phyloP scores from a whole-genome alignment of 1,140 invertebrate species.

The Drosophila pseudoobscura region DNA sequence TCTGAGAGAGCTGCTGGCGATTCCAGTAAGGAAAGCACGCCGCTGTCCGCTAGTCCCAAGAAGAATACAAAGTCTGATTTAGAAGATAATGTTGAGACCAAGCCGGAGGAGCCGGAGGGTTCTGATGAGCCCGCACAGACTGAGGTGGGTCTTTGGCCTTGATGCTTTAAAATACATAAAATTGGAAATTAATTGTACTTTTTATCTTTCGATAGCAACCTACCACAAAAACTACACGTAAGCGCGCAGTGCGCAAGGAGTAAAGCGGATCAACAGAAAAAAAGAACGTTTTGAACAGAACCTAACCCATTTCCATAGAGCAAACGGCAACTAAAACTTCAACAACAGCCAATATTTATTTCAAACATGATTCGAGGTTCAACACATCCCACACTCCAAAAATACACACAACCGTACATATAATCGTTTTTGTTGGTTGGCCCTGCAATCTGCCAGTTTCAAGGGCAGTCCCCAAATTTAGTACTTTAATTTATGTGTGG shows the following conservation, averaged over 20 bases:
- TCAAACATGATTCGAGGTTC: constrained; percentile 20
- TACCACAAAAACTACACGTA: constrained; percentile 63
- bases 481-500: constrained; percentile 51
- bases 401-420: constrained; percentile 37
- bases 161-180: not conserved
- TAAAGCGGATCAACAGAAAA: constrained; percentile 24
- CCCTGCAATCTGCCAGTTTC: constrained; percentile 16
- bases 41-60: constrained; percentile 68
- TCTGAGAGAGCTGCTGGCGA: constrained; percentile 38
- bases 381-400: constrained; percentile 15
- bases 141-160: constrained; percentile 44
- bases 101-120: constrained; percentile 36
- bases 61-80: constrained; percentile 77
- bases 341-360: constrained; percentile 16
- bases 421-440: constrained; percentile 9
- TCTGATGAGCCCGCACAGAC: constrained; percentile 61
- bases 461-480: constrained; percentile 57
- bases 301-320: constrained; percentile 69
- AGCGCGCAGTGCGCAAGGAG: constrained; percentile 76
- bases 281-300: constrained; percentile 30
- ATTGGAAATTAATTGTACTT: not conserved
- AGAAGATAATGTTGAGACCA: constrained; percentile 61
- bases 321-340: constrained; percentile 10
- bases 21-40: constrained; percentile 55
- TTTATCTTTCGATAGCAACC: constrained; percentile 52